Evolutionary conservation across 2,113 vertebrate genomes (phyloP), one percentile per base, ranked within the genome.

Genomic region (Thamnophis sirtalis): DNA sequence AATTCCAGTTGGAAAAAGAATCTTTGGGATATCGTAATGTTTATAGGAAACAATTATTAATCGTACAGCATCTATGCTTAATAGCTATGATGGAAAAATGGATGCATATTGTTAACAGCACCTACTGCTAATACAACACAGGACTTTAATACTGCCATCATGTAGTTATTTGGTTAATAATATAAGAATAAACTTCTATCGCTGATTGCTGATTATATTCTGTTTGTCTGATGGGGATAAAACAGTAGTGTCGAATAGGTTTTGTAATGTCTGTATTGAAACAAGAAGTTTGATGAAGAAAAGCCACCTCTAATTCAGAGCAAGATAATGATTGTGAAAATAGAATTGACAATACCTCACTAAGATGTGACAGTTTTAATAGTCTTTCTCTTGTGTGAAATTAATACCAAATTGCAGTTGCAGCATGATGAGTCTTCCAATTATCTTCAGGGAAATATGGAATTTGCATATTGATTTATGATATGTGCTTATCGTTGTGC

Each of bases 361-460:
- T 87, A 51, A 24, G 48, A 0, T 60, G 33, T 92, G 86, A 63
- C 86, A 93, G 68, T 55, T 95, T 17, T 95, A 91, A 58, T 94
- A 93, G 38, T 84, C 43, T 63, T 95, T 95, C 85, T 26, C 33
- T 24, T 93, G 84, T 93, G 86, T 94, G 94, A 93, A 95, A 93
- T 93, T 93, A 95, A 38, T 92, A 93, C 5, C 43, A 93, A 96
- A 94, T 90, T 94, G 91, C 48, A 93, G 28, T 92, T 24, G 0
- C n/a, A 94, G 28, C 11, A 33, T 92, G 93, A 90, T 33, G 63
- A 91, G 87, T 87, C 89, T 95, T 96, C 53, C 54, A 92, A 0
- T 93, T 95, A 93, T 92, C 89, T 95, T 91, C 1, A 87, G 56
- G 24, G 43, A 50, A 43, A 58, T 33, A 49, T 28, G 63, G 28